A percentile compares a stretch with the other conserved stretches of the same genome.
phyloP scores from a whole-genome alignment of 2,888 invertebrate species.

The Hypselothyrea guttata region DNA sequence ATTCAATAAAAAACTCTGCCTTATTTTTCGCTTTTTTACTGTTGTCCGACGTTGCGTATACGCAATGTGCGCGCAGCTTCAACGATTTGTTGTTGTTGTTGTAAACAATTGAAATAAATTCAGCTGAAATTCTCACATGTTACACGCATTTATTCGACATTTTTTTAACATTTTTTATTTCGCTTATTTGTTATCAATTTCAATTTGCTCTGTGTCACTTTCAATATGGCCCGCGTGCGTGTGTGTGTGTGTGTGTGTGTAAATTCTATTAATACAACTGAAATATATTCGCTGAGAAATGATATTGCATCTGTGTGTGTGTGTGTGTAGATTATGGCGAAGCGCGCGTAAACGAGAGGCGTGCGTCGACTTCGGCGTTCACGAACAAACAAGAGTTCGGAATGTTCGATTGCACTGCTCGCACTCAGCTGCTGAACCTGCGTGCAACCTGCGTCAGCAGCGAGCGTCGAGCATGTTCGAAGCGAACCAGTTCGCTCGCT shows the following conservation, averaged over 20 bases:
- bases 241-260: conserved; percentile 42
- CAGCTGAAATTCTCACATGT: conserved; percentile 19
- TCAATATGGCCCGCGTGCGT: conserved; percentile 41
- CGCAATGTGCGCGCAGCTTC: conserved; percentile 34
- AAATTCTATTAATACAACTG: conserved; percentile 61
- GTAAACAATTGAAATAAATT: conserved; percentile 32
- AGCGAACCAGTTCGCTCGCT: background rate
- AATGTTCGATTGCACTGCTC: conserved; percentile 37
- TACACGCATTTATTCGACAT: conserved; percentile 22
- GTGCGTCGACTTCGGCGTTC: conserved; percentile 66
- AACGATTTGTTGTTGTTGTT: background rate
- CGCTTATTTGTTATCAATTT: conserved; percentile 48
- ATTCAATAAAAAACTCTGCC: conserved; percentile 3
- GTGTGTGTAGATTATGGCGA: conserved; percentile 21
- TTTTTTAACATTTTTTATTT: conserved; percentile 16
- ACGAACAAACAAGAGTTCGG: conserved; percentile 52
- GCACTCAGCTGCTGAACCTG: conserved; percentile 29
- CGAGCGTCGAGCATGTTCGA: background rate
- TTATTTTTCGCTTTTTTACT: conserved; percentile 16
- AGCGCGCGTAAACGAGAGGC: conserved; percentile 67
- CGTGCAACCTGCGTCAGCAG: background rate
- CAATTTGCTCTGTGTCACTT: conserved; percentile 35
- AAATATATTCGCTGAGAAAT: conserved; percentile 50
- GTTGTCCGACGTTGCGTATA: conserved; percentile 50
- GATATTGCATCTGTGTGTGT: conserved; percentile 3